These are phyloP conservation scores for Coenonympha glycerion DNA, from an alignment of 2,888 invertebrate species.

Conservation along the genomic window DNA sequence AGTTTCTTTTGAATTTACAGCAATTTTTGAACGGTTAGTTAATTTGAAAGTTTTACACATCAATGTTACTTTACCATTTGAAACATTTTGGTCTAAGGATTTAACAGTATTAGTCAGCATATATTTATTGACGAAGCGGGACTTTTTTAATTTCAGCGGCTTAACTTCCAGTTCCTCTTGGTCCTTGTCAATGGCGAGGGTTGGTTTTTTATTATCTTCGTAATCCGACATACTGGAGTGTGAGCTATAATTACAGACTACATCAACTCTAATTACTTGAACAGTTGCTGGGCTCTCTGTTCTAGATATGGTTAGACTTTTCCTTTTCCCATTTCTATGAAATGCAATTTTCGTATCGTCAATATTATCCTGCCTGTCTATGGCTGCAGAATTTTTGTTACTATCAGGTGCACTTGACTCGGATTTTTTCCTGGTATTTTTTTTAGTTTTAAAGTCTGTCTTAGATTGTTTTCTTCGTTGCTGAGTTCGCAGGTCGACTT, in stretches of 20 bases:
- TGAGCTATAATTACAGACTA: conserved; percentile 54
- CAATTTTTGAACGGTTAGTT: conserved; percentile 43
- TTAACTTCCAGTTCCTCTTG: conserved; percentile 30
- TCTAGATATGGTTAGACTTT: conserved; percentile 65
- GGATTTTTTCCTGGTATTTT: conserved; percentile 13
- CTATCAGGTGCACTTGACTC: conserved; percentile 24
- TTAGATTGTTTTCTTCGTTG: conserved; percentile 34
- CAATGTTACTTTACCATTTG: conserved; percentile 64
- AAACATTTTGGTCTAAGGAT: conserved; percentile 55
- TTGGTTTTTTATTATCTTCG: conserved; percentile 40
- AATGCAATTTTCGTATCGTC: conserved; percentile 52
- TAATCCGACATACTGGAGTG: conserved; percentile 42
- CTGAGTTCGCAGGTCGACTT: conserved; percentile 38
- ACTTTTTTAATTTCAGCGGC: conserved; percentile 37
- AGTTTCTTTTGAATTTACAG: not conserved
- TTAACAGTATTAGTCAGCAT: conserved; percentile 60
- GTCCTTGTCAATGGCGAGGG: conserved; percentile 19
- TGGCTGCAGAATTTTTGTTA: conserved; percentile 30
- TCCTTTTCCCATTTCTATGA: conserved; percentile 54
- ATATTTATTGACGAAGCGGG: conserved; percentile 54
- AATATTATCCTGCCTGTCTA: too few relatives aligned
- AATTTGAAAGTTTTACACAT: conserved; percentile 66
- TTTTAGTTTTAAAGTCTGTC: conserved; percentile 33
- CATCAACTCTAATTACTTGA: conserved; percentile 70
- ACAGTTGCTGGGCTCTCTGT: conserved; percentile 66